Evolutionary conservation across 2,113 vertebrate genomes (phyloP).

Genomic region (Labeo rohita): DNA sequence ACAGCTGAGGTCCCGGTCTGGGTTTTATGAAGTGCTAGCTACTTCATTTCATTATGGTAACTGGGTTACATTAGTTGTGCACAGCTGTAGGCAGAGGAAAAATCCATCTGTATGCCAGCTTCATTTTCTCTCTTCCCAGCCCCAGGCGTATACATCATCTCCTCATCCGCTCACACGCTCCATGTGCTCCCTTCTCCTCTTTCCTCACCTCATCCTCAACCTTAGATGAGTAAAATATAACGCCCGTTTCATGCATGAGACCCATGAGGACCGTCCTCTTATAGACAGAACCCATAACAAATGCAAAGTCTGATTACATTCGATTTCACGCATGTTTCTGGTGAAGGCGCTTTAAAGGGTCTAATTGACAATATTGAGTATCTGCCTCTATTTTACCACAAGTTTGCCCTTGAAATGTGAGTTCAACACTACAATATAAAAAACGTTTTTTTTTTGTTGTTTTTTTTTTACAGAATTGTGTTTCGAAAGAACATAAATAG

Average conservation of each 20-base stretch:
- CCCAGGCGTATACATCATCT: slow-evolving; percentile 28
- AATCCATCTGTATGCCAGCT: slow-evolving; percentile 44
- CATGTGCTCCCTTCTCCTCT: neutral
- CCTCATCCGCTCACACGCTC: neutral
- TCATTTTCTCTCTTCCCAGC: slow-evolving; percentile 45
- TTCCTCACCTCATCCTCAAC: neutral
- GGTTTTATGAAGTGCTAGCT: slow-evolving; percentile 50
- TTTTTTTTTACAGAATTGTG: neutral
- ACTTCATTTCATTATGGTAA: slow-evolving; percentile 55
- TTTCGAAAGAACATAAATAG: neutral
- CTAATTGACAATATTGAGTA: neutral
- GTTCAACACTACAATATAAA: neutral
- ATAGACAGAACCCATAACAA: neutral
- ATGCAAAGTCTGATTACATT: slow-evolving; percentile 16
- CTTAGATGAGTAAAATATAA: slow-evolving; percentile 9
- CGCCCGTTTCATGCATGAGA: neutral
- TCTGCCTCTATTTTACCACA: neutral
- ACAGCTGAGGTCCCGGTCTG: slow-evolving; percentile 33
- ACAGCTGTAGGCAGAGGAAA: slow-evolving; percentile 50
- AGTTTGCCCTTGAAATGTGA: neutral
- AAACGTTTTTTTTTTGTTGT: neutral
- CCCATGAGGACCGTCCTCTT: neutral
- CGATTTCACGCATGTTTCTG: neutral
- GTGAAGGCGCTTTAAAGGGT: neutral
- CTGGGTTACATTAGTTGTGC: slow-evolving; percentile 49